Evolutionary conservation across 1,140 invertebrate species (phyloP), one percentile per base, ranked within the genome.

Genomic region (Zaprionus vittiger): DNA sequence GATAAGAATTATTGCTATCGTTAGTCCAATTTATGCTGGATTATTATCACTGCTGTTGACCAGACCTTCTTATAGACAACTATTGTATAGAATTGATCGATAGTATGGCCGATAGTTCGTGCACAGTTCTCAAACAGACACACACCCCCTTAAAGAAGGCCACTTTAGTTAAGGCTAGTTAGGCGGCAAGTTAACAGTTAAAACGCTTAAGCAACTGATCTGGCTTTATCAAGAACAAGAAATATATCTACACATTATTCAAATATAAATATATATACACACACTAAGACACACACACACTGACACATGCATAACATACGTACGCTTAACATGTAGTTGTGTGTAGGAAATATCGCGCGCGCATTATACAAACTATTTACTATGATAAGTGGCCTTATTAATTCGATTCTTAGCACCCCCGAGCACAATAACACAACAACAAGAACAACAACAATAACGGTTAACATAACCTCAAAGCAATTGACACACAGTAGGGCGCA

Each of bases 331-430:
- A 17, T 26, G 67, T 64, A 54, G 28, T 56, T 74, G 65, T 74
- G 74, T 74, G 81, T 78, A 38, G 38, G 38, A 44, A 44, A 44
- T 44, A 44, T 44, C 38, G 41, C 64, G 76, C 70, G 73, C 59
- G 68, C 66, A 66, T 87, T 73, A 72, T 63, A 80, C 57, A 54
- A 80, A 87, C 67, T 74, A 83, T 74, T 77, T 65, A 84, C 81
- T 84, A 82, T 74, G 79, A 85, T 85, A 90, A 90, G 85, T 90
- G 85, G 85, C 85, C 85, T 90, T 90, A 90, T 90, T 91, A 82
- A 83, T 86, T 90, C 77, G 77, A 83, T 85, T 90, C 76, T 56
- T 64, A 75, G 81, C 86, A 90, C 80, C 37, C 52, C 24, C 15
- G 54, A 41, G 63, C 73, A 61, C 54, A 71, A 56, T 41, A 57